Evolutionary conservation across 2,797 vertebrate genomes (phyloP).

Genomic region (Hafferia zeledoni): DNA sequence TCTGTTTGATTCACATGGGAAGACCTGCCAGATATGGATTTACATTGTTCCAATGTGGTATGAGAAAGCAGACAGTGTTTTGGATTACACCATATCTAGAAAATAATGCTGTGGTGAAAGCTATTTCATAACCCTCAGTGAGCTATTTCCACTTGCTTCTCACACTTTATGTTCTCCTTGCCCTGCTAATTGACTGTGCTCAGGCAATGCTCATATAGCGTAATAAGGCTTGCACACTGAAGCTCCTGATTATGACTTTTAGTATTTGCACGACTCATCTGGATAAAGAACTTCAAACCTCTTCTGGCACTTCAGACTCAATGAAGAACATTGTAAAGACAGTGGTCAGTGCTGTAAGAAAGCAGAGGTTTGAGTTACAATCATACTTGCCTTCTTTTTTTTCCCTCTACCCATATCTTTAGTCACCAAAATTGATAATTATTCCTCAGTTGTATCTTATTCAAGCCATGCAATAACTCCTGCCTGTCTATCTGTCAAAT

Average conservation of each 20-base stretch:
- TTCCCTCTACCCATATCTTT: background rate
- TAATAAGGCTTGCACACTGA: background rate
- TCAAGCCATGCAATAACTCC: background rate
- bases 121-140: background rate
- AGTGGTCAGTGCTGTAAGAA: background rate
- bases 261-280: background rate
- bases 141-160: background rate
- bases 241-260: background rate
- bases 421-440: background rate
- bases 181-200: background rate
- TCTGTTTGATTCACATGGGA: background rate
- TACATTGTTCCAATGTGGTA: background rate
- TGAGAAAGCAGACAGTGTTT: background rate
- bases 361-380: background rate
- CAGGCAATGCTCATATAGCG: background rate
- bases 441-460: background rate
- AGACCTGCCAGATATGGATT: background rate
- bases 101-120: background rate
- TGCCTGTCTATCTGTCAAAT: background rate
- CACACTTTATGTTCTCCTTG: background rate
- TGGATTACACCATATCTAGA: background rate
- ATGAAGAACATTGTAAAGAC: background rate
- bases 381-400: background rate
- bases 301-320: background rate
- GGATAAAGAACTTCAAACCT: background rate